These are phyloP conservation scores for Theodoxus fluviatilis DNA, from an alignment of 2,888 invertebrate species.

Conservation along the genomic window DNA sequence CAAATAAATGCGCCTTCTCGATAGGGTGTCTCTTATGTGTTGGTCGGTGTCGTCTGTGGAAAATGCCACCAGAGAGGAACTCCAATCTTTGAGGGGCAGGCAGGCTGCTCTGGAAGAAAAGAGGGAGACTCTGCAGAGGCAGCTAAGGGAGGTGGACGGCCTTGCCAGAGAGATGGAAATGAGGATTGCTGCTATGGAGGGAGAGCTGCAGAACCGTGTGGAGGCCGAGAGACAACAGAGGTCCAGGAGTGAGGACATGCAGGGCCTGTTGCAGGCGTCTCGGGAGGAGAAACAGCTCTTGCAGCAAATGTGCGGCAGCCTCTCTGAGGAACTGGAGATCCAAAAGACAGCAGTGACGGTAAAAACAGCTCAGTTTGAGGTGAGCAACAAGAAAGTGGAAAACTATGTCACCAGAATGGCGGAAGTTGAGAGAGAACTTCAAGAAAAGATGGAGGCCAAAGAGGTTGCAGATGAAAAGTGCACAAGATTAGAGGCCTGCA, in stretches of 20 bases:
- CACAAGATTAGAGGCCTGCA: not conserved
- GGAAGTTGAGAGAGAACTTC: not conserved
- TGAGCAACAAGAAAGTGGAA: slow-evolving; percentile 21
- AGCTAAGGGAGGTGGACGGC: not conserved
- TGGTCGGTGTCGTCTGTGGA: no score
- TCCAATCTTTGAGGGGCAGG: no score
- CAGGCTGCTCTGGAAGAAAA: not conserved
- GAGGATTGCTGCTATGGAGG: no score
- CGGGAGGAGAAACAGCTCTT: slow-evolving; percentile 1
- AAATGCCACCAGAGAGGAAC: no score
- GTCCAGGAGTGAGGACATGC: slow-evolving; percentile 25
- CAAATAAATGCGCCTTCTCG: no score
- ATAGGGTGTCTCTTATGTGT: no score
- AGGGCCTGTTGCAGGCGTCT: not conserved
- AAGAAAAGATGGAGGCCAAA: not conserved
- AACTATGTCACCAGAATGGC: not conserved
- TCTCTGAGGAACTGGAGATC: slow-evolving; percentile 16
- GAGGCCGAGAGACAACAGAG: slow-evolving; percentile 20
- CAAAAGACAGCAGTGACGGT: slow-evolving; percentile 6
- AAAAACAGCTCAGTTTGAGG: slow-evolving; percentile 2
- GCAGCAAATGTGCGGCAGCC: slow-evolving; percentile 11
- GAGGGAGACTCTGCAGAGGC: not conserved
- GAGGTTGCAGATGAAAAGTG: not conserved
- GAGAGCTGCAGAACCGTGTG: not conserved
- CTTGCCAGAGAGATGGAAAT: not conserved